Base-by-base conservation (phyloP, 2,797 vertebrate genomes). In the Micromesistius poutassou region DNA sequence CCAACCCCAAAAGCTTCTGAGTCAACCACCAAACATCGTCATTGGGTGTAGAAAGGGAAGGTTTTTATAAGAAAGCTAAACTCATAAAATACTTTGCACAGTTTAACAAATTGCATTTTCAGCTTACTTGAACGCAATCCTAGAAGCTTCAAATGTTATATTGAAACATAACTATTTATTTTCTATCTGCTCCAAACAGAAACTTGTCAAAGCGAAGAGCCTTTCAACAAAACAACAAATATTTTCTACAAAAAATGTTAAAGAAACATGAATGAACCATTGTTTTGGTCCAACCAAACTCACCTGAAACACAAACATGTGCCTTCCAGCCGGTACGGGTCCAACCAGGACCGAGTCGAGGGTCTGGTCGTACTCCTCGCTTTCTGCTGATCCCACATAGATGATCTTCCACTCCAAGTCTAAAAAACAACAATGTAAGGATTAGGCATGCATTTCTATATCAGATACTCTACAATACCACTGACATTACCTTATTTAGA, bases 281-380 rank as follows among this genome's bases (percentile, higher is more conserved):
- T 74, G 71, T 14, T 74, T 33, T 76, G 1, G 13, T 30, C 0
- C 8, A 71, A 38, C 33, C 13, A 81, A 74, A 82, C 93, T 91
- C 83, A 97, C 96, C 95, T 97, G 96, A 89, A 97, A 97, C 70
- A 97, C 91, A 87, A 97, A 97, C 96, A 97, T 97, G 68, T 97
- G 96, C 80, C 96, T 95, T 30, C 96, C 96, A 55, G 96, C 96
- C 66, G 96, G 96, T 12, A 97, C 96, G 0, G 96, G 96, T 8
- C 96, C 96, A 0, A 97, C 96, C 78, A 97, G 87, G 35, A 97
- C 96, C 0, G 96, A 97, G 87, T 97, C 96, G 16, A 97, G 91
- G 78, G 95, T 90, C 83, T 97, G 96, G 85, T 97, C 96, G 70
- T 96, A 96, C 84, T 96, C 96, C 84, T 97, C 96, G 72, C 96